Evolutionary conservation across 2,797 vertebrate genomes (phyloP).

Genomic region (Borostomias antarcticus): DNA sequence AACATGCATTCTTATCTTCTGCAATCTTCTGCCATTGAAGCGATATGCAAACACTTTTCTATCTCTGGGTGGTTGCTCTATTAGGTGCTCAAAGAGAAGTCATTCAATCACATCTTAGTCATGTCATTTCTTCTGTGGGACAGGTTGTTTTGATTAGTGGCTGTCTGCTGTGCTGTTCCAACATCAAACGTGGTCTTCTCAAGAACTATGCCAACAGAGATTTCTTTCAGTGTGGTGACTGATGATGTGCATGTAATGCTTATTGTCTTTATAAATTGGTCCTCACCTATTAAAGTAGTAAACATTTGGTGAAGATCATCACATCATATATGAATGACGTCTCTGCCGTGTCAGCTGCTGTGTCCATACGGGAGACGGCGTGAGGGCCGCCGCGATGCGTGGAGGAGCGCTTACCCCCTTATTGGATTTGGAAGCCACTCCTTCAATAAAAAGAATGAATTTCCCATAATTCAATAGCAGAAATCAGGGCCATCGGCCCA

Average conservation of each 20-base stretch:
- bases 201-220: no score
- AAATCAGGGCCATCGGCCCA: constrained; percentile 62
- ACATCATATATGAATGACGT: constrained; percentile 27
- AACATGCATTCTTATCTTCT: not conserved
- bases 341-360: constrained; percentile 29
- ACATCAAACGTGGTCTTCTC: no score
- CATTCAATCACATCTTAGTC: not conserved
- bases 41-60: not conserved
- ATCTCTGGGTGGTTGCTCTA: not conserved
- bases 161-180: not conserved
- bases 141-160: not conserved
- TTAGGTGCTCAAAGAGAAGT: not conserved
- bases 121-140: not conserved
- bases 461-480: constrained; percentile 71
- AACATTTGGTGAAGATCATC: not conserved
- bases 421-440: constrained; percentile 68
- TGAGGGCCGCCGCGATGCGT: no score
- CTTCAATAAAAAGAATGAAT: constrained; percentile 71
- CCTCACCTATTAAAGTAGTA: not conserved
- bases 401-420: constrained; percentile 53
- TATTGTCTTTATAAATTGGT: no score
- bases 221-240: no score
- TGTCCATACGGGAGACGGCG: constrained; percentile 18
- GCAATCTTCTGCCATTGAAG: no score
- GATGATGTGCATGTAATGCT: no score